Evolutionary conservation across 2,113 vertebrate genomes (phyloP).

Genomic region (Setophaga kirtlandii): DNA sequence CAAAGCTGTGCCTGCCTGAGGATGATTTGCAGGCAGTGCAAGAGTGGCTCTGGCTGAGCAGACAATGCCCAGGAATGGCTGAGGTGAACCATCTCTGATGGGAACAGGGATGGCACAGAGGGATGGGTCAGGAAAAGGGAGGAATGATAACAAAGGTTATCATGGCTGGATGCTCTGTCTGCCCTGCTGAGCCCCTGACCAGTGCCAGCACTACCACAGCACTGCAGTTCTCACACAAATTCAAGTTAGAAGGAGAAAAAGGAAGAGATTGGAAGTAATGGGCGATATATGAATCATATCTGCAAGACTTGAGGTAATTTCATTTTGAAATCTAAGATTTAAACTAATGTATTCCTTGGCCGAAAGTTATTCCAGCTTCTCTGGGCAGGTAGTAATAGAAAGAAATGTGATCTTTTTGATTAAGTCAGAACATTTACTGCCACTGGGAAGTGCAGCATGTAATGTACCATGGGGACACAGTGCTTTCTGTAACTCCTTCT

Average conservation of each 20-base stretch:
- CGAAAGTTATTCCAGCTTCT: slow-evolving; percentile 61
- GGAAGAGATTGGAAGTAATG: slow-evolving; percentile 20
- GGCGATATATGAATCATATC: slow-evolving; percentile 51
- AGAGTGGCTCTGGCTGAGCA: background rate
- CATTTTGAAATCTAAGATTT: slow-evolving; percentile 58
- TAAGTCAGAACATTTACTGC: slow-evolving; percentile 65
- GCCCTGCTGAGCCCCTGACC: accelerated
- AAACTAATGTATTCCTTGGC: slow-evolving; percentile 42
- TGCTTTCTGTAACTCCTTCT: slow-evolving; percentile 39
- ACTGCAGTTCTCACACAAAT: slow-evolving; percentile 26
- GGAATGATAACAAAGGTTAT: no score
- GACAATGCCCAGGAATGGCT: background rate
- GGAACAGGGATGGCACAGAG: background rate
- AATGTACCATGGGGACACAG: background rate
- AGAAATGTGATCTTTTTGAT: slow-evolving; percentile 68
- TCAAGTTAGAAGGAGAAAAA: background rate
- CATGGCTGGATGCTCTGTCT: accelerated
- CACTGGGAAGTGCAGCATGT: slow-evolving; percentile 28
- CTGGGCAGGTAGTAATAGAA: slow-evolving; percentile 56
- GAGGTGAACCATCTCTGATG: accelerated
- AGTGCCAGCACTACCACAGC: background rate
- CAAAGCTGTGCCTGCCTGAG: background rate
- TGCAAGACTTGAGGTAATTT: slow-evolving; percentile 5
- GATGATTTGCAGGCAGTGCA: background rate
- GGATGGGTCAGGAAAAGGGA: background rate